Conservation (phyloP, 2,888 invertebrate species). For the Leptinotarsa juncta region DNA sequence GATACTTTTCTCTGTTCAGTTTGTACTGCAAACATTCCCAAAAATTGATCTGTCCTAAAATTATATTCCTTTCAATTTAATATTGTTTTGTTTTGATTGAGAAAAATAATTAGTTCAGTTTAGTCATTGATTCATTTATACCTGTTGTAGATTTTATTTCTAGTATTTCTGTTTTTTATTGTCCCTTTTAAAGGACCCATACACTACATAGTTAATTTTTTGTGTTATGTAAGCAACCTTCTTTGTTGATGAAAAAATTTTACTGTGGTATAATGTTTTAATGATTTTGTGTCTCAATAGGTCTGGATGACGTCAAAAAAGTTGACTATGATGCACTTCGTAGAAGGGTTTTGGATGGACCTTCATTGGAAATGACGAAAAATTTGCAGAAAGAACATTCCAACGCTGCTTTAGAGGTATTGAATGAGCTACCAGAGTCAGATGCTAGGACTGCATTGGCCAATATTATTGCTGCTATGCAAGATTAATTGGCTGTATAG, state of each 20-base stretch:
- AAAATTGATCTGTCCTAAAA: too few species aligned
- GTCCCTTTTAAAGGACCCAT: too few species aligned
- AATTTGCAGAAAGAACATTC: conserved; percentile 74
- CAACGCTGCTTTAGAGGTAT: conserved; percentile 50
- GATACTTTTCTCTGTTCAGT: too few species aligned
- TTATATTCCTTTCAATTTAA: too few species aligned
- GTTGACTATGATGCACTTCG: conserved; percentile 73
- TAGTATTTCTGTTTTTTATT: too few species aligned
- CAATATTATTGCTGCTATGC: conserved; percentile 89
- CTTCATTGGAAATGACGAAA: conserved; percentile 80
- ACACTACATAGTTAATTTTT: too few species aligned
- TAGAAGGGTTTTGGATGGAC: conserved; percentile 67
- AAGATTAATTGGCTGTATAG: conserved; percentile 66
- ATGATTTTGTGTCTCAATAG: conserved; percentile 19
- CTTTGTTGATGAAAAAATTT: not conserved
- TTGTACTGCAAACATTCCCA: too few species aligned
- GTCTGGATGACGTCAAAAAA: conserved; percentile 71
- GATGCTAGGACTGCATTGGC: conserved; percentile 87
- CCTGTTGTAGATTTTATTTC: too few species aligned
- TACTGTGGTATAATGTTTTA: not conserved
- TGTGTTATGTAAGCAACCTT: too few species aligned
- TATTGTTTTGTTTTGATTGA: too few species aligned
- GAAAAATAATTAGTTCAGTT: too few species aligned
- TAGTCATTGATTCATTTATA: too few species aligned
- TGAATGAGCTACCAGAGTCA: conserved; percentile 81